Conservation (phyloP, 1,140 invertebrate species). For the Caenorhabditis briggsae region DNA sequence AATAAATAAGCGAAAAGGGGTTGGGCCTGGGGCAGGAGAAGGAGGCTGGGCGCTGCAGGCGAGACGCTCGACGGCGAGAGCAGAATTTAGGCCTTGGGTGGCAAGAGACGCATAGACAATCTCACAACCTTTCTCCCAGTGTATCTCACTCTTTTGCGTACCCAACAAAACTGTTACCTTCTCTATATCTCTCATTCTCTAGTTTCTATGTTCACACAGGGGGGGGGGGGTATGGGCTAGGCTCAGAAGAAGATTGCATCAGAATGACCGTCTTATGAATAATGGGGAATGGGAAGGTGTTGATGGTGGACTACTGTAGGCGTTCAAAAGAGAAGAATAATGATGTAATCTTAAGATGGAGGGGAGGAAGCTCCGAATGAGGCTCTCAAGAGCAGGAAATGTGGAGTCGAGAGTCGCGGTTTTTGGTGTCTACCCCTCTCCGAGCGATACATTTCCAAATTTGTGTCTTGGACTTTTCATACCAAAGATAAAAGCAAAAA, state of each 20-base stretch:
- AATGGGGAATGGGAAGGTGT: slow-evolving; percentile 18
- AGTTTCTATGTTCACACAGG: slow-evolving; percentile 16
- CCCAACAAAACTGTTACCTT: slow-evolving; percentile 2
- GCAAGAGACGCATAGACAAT: slow-evolving; percentile 24
- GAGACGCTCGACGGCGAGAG: slow-evolving; percentile 12
- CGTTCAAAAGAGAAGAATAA: not conserved
- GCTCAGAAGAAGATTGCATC: slow-evolving; percentile 54
- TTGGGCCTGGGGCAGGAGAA: slow-evolving; percentile 35
- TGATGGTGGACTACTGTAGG: not conserved
- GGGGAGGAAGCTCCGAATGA: too few relatives aligned
- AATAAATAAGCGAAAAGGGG: slow-evolving; percentile 56
- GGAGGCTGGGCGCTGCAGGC: slow-evolving; percentile 10
- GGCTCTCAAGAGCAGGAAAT: slow-evolving; percentile 45
- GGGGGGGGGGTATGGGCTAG: slow-evolving; percentile 8
- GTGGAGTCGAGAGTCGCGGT: slow-evolving; percentile 29
- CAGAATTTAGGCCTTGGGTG: not conserved
- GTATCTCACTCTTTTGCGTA: not conserved
- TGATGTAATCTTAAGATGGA: slow-evolving; percentile 38
- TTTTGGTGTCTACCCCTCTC: slow-evolving; percentile 31
- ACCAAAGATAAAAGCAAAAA: not conserved
- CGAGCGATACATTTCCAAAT: slow-evolving; percentile 33
- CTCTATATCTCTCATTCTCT: not conserved
- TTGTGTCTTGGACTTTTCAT: not conserved
- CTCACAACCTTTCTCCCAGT: not conserved
- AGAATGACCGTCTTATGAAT: not conserved